phyloP scores from a whole-genome alignment of 92 coral and sea anemone species.

The Epizoanthus fatuus region DNA sequence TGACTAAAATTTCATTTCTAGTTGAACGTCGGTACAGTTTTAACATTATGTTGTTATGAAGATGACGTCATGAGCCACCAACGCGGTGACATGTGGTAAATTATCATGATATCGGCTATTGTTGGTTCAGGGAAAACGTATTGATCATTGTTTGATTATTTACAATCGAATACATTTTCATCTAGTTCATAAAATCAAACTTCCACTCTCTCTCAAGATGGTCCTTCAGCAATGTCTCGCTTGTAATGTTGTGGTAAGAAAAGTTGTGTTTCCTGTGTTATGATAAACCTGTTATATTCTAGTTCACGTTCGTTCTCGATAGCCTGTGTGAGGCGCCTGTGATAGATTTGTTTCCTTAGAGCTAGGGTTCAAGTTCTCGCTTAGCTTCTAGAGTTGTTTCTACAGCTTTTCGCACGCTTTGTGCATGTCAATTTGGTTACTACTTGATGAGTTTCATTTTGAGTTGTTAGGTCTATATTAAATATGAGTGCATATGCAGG shows the following conservation, averaged over 20 bases:
- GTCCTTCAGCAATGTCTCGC: constrained; percentile 7
- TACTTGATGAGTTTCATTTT: too few species aligned
- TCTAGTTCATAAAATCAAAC: not conserved
- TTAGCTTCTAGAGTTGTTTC: too few species aligned
- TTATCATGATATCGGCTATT: not conserved
- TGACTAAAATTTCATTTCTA: not conserved
- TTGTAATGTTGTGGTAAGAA: not conserved
- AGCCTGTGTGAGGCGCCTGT: not conserved
- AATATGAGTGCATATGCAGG: too few species aligned
- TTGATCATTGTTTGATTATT: not conserved
- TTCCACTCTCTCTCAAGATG: not conserved
- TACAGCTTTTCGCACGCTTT: too few species aligned
- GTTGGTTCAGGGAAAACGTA: too few species aligned
- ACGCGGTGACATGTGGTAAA: constrained; percentile 6
- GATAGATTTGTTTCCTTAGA: too few species aligned
- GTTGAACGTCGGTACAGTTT: too few species aligned
- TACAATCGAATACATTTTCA: not conserved
- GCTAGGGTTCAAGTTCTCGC: too few species aligned
- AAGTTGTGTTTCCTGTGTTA: not conserved
- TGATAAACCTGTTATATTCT: not conserved
- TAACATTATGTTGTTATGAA: not conserved
- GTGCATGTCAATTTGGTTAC: too few species aligned
- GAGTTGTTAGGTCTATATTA: too few species aligned
- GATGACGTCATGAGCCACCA: constrained; percentile 18
- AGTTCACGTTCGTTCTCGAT: not conserved